Evolutionary conservation across 2,113 vertebrate species (phyloP).

Genomic region (Leiothrix lutea): DNA sequence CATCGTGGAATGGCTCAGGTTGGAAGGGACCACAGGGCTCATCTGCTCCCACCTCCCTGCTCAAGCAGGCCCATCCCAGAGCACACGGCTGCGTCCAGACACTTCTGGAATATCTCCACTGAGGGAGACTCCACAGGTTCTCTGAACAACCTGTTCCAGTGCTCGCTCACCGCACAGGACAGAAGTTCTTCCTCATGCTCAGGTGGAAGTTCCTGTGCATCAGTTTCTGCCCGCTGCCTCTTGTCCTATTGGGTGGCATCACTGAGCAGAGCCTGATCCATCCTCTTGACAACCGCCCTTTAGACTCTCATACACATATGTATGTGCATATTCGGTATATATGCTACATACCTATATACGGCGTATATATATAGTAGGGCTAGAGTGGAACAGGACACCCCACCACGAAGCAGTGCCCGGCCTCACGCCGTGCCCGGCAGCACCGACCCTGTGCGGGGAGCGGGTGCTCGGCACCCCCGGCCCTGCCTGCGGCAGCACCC

Average conservation of each 20-base stretch:
- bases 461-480: neutral
- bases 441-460: neutral
- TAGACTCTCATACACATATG: rapidly evolving
- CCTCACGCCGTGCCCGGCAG: neutral
- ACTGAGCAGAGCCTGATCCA: neutral
- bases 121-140: neutral
- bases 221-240: neutral
- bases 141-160: neutral
- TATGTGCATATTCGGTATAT: rapidly evolving
- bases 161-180: neutral
- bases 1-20: neutral
- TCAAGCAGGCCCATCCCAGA: neutral
- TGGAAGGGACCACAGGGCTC: neutral
- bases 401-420: neutral
- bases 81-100: neutral
- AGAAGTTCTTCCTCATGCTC: neutral
- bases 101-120: neutral
- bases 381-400: neutral
- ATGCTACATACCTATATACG: neutral
- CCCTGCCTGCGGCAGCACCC: neutral
- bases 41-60: neutral
- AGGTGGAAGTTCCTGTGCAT: neutral
- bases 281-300: neutral
- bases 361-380: rapidly evolving
- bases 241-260: neutral